phyloP scores from a whole-genome alignment of 2,888 invertebrate genomes.

The Metopia argyrocephala region DNA sequence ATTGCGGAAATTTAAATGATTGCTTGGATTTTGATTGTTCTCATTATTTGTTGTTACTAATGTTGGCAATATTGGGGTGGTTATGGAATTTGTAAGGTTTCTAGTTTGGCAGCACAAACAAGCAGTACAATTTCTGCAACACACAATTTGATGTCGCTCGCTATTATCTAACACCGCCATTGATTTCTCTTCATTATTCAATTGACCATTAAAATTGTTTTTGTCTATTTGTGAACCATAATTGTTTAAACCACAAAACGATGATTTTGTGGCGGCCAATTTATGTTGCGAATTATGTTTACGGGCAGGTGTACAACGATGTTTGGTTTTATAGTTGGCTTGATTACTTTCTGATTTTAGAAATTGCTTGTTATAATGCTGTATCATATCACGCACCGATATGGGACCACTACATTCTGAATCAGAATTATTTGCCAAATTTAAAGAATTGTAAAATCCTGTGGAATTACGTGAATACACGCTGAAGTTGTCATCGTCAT shows the following conservation, averaged over 20 bases:
- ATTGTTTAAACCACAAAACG: constrained; percentile 69
- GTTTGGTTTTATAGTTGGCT: constrained; percentile 25
- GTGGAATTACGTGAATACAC: constrained; percentile 60
- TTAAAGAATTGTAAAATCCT: constrained; percentile 20
- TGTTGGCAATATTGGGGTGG: constrained; percentile 35
- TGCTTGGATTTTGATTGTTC: constrained; percentile 32
- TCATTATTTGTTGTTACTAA: constrained; percentile 24
- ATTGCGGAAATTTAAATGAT: constrained; percentile 1
- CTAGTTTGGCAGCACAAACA: constrained; percentile 55
- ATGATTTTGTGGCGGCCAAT: constrained; percentile 69
- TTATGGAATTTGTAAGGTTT: constrained; percentile 48
- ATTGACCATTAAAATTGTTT: constrained; percentile 10
- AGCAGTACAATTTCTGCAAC: constrained; percentile 55
- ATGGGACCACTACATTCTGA: constrained; percentile 65
- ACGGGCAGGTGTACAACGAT: constrained; percentile 36
- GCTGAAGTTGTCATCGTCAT: constrained; percentile 67
- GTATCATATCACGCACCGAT: constrained; percentile 75
- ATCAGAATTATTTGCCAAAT: constrained; percentile 50
- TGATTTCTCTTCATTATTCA: constrained; percentile 11
- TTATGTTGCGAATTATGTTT: constrained; percentile 66
- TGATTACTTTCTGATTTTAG: constrained; percentile 1
- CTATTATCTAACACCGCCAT: neutral
- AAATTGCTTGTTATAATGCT: constrained; percentile 69
- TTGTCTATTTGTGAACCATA: constrained; percentile 44
- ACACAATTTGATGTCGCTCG: constrained; percentile 36